These are phyloP conservation scores for Drosophila eohydei DNA, from an alignment of 2,888 invertebrate genomes.

Conservation along the genomic window DNA sequence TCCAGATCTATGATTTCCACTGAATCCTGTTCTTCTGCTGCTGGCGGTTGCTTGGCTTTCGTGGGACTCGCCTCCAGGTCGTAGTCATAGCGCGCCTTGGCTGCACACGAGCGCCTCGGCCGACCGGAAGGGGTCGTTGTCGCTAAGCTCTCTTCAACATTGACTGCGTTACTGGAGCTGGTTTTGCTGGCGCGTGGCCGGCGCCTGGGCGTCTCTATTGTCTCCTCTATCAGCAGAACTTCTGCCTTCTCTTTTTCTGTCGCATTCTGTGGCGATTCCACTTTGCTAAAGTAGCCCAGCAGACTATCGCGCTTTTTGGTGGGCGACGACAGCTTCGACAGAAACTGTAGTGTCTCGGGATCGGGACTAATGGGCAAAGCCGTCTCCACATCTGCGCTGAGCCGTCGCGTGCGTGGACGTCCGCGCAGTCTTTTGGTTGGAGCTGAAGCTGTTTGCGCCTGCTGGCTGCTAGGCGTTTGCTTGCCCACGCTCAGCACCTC, in stretches of 20 bases:
- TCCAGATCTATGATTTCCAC: constrained; percentile 79
- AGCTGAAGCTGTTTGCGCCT: constrained; percentile 16
- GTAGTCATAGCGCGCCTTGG: constrained; percentile 82
- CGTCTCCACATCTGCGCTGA: constrained; percentile 63
- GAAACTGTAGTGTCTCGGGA: constrained; percentile 85
- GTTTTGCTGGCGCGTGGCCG: constrained; percentile 37
- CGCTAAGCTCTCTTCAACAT: background rate
- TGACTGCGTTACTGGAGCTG: constrained; percentile 6
- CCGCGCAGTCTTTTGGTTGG: constrained; percentile 60
- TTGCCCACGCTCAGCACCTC: background rate
- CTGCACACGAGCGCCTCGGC: constrained; percentile 80
- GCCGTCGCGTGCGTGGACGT: constrained; percentile 52
- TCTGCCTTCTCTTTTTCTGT: background rate
- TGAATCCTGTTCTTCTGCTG: constrained; percentile 16
- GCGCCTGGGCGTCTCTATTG: constrained; percentile 49
- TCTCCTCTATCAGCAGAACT: background rate
- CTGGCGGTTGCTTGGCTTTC: constrained; percentile 46
- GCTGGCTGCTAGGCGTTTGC: background rate
- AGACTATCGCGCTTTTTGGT: constrained; percentile 87
- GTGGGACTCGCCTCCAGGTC: constrained; percentile 75
- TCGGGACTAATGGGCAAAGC: constrained; percentile 37
- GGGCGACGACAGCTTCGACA: constrained; percentile 87
- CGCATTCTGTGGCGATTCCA: constrained; percentile 68
- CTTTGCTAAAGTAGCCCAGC: constrained; percentile 87
- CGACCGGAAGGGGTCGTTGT: constrained; percentile 67